Conservation (phyloP, 2,113 vertebrate genomes). For the Clarias batrachus region DNA sequence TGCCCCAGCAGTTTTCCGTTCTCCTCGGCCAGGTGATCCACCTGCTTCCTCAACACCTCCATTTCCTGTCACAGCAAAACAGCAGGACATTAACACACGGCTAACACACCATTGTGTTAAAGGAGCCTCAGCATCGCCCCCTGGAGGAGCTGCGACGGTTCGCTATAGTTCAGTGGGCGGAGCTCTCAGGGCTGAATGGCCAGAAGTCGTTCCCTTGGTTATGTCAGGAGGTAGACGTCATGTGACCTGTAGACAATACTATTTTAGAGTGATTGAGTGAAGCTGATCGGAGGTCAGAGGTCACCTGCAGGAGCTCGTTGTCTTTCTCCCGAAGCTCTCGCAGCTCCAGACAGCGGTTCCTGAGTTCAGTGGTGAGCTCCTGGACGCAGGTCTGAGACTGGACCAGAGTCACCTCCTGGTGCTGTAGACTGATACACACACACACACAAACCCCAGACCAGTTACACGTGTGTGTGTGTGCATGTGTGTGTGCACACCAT, state of each 20-base stretch:
- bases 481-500: no score
- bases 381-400: conserved; percentile 74
- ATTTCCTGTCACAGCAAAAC: conserved; percentile 73
- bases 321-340: conserved; percentile 62
- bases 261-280: neutral
- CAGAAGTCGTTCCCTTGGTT: neutral
- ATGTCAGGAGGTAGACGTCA: neutral
- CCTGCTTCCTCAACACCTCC: conserved; percentile 82
- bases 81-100: neutral
- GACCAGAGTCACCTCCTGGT: conserved; percentile 62
- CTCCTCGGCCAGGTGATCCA: conserved; percentile 83
- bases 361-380: conserved; percentile 73
- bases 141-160: neutral
- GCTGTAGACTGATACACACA: conserved; percentile 60
- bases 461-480: no score
- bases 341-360: conserved; percentile 72
- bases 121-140: neutral
- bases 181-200: neutral
- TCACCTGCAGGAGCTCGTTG: conserved; percentile 66
- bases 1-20: conserved; percentile 93
- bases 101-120: neutral
- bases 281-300: conserved; percentile 38
- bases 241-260: neutral
- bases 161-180: neutral
- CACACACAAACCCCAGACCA: neutral